Evolutionary conservation across 2,888 invertebrate species (phyloP).

Genomic region (Agrotis exclamationis): DNA sequence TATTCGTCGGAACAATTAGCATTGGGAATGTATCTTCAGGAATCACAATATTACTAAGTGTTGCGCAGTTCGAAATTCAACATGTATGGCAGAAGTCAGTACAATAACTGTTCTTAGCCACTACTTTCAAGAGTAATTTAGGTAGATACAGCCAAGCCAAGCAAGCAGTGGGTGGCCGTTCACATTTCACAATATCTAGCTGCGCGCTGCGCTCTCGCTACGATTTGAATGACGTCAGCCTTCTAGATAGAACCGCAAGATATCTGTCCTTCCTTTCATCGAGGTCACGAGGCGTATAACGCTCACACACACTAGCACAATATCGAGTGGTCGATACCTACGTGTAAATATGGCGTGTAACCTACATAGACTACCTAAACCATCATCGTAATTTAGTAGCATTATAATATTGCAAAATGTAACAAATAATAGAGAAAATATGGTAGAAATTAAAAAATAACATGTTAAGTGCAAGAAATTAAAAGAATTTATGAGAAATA

Average conservation of each 20-base stretch:
- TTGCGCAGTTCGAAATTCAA: slow-evolving; percentile 85
- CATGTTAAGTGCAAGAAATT: slow-evolving; percentile 44
- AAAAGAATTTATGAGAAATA: slow-evolving; percentile 36
- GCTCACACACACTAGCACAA: slow-evolving; percentile 86
- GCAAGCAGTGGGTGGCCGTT: slow-evolving; percentile 89
- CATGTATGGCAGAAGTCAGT: slow-evolving; percentile 88
- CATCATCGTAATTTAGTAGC: slow-evolving; percentile 74
- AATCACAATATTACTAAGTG: slow-evolving; percentile 83
- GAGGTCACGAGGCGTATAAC: slow-evolving; percentile 86
- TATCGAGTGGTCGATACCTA: slow-evolving; percentile 52
- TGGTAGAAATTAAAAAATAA: slow-evolving; percentile 34
- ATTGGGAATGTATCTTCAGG: slow-evolving; percentile 86
- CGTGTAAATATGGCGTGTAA: slow-evolving; percentile 65
- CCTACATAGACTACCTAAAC: slow-evolving; percentile 63
- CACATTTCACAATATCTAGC: slow-evolving; percentile 91
- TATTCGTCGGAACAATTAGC: slow-evolving; percentile 87
- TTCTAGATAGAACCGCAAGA: slow-evolving; percentile 89
- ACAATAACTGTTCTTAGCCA: slow-evolving; percentile 88
- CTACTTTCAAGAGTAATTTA: slow-evolving; percentile 86
- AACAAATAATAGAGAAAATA: slow-evolving; percentile 16
- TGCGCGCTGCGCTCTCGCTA: slow-evolving; percentile 83
- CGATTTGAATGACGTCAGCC: slow-evolving; percentile 88
- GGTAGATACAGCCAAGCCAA: slow-evolving; percentile 82
- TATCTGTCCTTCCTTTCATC: slow-evolving; percentile 83
- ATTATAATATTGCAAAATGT: slow-evolving; percentile 70